A percentile compares a stretch with the other conserved stretches of the same genome.
Evolutionary conservation across 2,888 invertebrate species (phyloP).

Genomic region (Amphipyra berbera): DNA sequence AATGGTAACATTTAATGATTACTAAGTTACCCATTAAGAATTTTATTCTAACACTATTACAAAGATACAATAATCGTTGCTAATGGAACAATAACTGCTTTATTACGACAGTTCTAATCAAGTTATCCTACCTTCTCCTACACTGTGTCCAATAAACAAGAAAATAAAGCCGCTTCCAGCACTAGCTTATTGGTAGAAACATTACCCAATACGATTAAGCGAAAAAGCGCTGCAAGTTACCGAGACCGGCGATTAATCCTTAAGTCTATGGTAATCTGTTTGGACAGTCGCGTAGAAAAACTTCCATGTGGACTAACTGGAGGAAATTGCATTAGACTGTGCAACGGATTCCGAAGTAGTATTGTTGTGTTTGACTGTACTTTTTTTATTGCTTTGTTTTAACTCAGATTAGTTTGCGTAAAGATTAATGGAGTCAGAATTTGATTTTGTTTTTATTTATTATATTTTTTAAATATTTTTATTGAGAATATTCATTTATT

Average conservation of each 20-base stretch:
- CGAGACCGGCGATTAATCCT: conserved; percentile 8
- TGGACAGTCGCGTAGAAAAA: conserved; percentile 25
- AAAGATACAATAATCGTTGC: too few species aligned
- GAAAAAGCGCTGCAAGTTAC: conserved; percentile 23
- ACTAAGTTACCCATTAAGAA: too few species aligned
- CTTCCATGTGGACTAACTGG: conserved; percentile 4
- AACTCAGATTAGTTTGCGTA: too few species aligned
- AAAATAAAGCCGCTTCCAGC: conserved; percentile 32
- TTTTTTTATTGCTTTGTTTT: too few species aligned
- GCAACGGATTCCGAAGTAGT: not conserved
- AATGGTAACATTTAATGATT: too few species aligned
- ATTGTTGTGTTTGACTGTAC: conserved; percentile 11
- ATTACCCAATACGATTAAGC: conserved; percentile 27
- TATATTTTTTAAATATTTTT: too few species aligned
- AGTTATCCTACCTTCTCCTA: conserved; percentile 10
- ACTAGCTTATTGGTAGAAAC: not conserved
- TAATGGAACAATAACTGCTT: too few species aligned
- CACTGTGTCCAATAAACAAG: conserved; percentile 7
- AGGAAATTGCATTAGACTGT: conserved; percentile 17
- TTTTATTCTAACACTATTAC: too few species aligned
- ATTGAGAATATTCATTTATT: too few species aligned
- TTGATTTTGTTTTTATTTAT: too few species aligned
- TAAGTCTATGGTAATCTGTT: conserved; percentile 48
- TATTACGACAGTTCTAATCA: not conserved
- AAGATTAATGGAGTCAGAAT: too few species aligned